Evolutionary conservation across 2,888 invertebrate species (phyloP), one percentile per base, ranked within the genome.

Genomic region (Chrysina gloriosa): DNA sequence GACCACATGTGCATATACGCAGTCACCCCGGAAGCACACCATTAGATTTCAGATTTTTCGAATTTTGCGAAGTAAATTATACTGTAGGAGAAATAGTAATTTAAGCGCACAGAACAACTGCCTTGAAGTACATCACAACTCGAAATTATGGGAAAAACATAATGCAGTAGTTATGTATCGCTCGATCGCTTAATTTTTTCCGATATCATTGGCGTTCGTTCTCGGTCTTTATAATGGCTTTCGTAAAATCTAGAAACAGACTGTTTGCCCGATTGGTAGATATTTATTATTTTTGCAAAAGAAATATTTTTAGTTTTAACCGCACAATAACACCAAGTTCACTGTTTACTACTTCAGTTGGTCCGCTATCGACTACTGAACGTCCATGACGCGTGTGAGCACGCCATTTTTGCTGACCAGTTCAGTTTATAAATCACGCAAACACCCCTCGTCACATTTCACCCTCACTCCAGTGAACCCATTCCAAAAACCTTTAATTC

Each of bases 351-450:
- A 50, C 39, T 56, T 56, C 39, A 14, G 23, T 56, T 54, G 27
- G 47, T 48, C 34, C 34, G 58, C 47, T 52, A 61, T 61, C 50
- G 63, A 50, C 63, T 63, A 45, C 68, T 70, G 52, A 42, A 76
- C 82, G 81, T 78, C 78, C 71, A 77, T 82, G 83, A 63, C 25
- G 71, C 75, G 76, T 78, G 75, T 76, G 74, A 74, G 78, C 82
- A 83, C 82, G 82, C 82, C 76, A 83, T 82, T 80, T 79, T 82
- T 78, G 79, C 76, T 76, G 76, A 75, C 78, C 77, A 76, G 77
- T 78, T 78, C 75, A 78, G 77, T 77, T 76, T 75, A 70, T 74
- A 70, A 74, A 79, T 76, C 82, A 83, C 82, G 82, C 82, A 76
- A 82, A 74, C 73, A 68, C 64, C 68, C 68, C 68, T 54, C 48